Evolutionary conservation across 2,888 invertebrate species (phyloP).

Genomic region (Chaetogeoica ovagalla): DNA sequence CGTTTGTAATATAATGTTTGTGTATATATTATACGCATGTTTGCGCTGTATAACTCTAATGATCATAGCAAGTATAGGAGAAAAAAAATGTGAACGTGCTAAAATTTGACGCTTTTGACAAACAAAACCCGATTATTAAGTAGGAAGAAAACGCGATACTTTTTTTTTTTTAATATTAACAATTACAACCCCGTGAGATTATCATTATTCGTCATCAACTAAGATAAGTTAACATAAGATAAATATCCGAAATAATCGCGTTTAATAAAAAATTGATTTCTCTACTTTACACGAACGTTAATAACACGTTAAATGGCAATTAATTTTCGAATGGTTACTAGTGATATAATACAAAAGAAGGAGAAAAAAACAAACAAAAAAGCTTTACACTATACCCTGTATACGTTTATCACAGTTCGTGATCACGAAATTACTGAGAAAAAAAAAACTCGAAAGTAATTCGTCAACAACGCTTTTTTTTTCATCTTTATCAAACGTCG

Average conservation of each 20-base stretch:
- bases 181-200: no score
- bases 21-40: no score
- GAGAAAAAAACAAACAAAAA: background rate
- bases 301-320: background rate
- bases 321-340: background rate
- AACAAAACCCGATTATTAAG: no score
- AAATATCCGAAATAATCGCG: no score
- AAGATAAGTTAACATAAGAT: no score
- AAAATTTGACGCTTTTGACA: no score
- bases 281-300: background rate
- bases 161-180: no score
- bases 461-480: background rate
- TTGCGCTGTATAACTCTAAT: no score
- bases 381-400: background rate
- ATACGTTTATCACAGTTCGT: background rate
- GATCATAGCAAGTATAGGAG: no score
- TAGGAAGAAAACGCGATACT: no score
- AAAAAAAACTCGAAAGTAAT: conserved; percentile 3
- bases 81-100: no score
- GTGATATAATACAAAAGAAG: background rate
- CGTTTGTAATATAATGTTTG: background rate
- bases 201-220: no score
- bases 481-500: conserved; percentile 13
- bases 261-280: background rate
- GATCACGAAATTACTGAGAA: background rate